These are phyloP conservation scores for Pseudobourletiella spinata DNA, from an alignment of 1,140 invertebrate genomes.

Conservation along the genomic window DNA sequence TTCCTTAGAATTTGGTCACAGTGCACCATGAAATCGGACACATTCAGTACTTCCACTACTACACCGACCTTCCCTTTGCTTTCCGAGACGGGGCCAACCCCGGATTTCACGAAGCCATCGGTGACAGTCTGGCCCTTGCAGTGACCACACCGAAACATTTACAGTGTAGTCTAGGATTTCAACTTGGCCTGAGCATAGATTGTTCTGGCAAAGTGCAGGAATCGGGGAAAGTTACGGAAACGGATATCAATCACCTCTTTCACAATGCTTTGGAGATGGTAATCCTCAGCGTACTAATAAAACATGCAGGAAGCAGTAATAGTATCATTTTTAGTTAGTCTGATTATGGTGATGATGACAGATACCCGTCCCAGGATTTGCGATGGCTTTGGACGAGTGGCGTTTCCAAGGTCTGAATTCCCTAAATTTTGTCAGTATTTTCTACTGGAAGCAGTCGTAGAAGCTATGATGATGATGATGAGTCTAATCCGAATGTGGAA, in stretches of 20 bases:
- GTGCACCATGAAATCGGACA: constrained; percentile 53
- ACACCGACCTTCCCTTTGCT: constrained; percentile 10
- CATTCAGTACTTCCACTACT: constrained; percentile 60
- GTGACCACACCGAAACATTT: constrained; percentile 10
- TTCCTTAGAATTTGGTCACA: constrained; percentile 36
- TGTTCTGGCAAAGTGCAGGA: not conserved
- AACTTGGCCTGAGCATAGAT: not conserved
- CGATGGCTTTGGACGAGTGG: constrained; percentile 45
- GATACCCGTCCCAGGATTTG: constrained; percentile 19
- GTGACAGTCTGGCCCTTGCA: constrained; percentile 58
- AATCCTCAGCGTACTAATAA: not conserved
- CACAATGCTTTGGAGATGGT: constrained; percentile 25
- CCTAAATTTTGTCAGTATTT: not conserved
- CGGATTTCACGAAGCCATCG: constrained; percentile 81
- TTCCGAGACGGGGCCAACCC: constrained; percentile 29
- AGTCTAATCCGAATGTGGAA: too few relatives aligned
- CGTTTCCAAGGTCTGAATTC: constrained; percentile 42
- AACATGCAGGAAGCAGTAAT: too few relatives aligned
- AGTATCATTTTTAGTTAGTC: too few relatives aligned
- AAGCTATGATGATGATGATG: too few relatives aligned
- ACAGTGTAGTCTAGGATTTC: constrained; percentile 2
- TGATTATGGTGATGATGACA: too few relatives aligned
- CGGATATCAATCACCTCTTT: constrained; percentile 24
- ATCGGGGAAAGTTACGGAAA: not conserved
- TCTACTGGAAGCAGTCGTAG: not conserved